A percentile compares a stretch with the other conserved stretches of the same genome.
Evolutionary conservation across 2,888 invertebrate species (phyloP).

Genomic region (Lithophane ornitopus): DNA sequence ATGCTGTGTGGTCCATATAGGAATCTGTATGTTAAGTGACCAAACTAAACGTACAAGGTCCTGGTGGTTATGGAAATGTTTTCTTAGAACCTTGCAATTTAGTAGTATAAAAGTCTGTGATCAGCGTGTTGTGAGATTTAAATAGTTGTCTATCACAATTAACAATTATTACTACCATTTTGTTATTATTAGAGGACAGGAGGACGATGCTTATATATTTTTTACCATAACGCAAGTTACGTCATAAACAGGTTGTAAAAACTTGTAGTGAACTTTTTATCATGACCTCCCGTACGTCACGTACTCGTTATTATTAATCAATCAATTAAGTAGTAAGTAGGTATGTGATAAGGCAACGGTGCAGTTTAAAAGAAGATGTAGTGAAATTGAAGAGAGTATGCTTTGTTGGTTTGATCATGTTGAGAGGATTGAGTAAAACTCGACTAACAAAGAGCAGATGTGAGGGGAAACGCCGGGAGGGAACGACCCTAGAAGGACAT

Average conservation of each 20-base stretch:
- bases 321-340: not conserved
- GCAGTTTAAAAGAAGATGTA: not conserved
- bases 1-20: slow-evolving; percentile 29
- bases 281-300: not conserved
- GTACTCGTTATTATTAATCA: not conserved
- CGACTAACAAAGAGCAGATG: no score
- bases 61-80: slow-evolving; percentile 10
- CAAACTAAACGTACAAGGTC: slow-evolving; percentile 2
- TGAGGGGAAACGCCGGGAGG: no score
- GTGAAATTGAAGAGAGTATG: not conserved
- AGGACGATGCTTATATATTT: not conserved
- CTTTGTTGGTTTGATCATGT: no score
- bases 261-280: not conserved
- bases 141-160: not conserved
- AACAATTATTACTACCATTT: not conserved
- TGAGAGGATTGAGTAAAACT: no score
- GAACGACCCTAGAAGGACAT: no score
- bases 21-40: slow-evolving; percentile 42
- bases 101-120: not conserved
- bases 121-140: not conserved
- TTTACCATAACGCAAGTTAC: not conserved
- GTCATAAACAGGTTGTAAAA: slow-evolving; percentile 3
- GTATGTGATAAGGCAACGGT: no score
- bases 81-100: slow-evolving; percentile 16
- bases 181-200: not conserved